Conservation (phyloP, 2,888 invertebrate species). For the Corbicula japonica region DNA sequence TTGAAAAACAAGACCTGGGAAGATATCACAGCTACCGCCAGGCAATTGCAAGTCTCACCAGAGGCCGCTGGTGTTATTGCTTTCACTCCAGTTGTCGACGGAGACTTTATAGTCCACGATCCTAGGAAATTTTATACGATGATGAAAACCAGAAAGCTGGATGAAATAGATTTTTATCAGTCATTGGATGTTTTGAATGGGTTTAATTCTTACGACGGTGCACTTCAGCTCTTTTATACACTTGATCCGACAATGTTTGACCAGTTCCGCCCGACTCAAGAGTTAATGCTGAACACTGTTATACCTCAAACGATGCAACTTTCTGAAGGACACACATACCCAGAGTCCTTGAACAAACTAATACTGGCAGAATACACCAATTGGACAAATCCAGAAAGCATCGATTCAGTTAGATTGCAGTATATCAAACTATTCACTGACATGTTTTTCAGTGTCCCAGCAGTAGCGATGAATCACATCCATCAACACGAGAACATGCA, state of each 20-base stretch:
- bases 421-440: neutral
- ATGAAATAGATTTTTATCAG: neutral
- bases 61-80: neutral
- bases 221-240: neutral
- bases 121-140: neutral
- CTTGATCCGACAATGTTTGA: neutral
- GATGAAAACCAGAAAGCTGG: no score
- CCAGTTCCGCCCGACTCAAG: neutral
- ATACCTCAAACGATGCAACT: neutral
- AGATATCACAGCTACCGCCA: neutral
- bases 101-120: neutral
- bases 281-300: neutral
- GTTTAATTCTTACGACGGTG: neutral
- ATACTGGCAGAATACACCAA: neutral
- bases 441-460: neutral
- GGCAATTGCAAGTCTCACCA: neutral
- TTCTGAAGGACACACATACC: neutral
- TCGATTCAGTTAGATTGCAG: neutral
- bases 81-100: neutral
- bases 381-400: constrained; percentile 7
- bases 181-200: neutral
- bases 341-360: neutral
- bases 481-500: neutral
- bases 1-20: neutral
- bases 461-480: neutral